These are phyloP conservation scores for Nezara viridula DNA, from an alignment of 2,888 invertebrate species.

Conservation along the genomic window DNA sequence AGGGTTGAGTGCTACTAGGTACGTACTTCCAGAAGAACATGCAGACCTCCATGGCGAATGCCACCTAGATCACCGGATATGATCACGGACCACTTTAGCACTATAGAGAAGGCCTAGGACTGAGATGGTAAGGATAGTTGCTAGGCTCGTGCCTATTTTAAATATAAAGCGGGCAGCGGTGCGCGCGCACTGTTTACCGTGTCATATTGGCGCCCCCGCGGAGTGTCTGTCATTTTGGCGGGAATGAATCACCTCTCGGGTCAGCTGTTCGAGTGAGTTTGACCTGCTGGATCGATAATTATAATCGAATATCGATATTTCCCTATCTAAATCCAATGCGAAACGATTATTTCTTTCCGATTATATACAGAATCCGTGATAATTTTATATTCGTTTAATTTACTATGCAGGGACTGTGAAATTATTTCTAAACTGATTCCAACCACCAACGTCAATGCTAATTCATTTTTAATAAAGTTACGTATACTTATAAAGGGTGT, in stretches of 20 bases:
- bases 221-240: not conserved
- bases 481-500: too few relatives aligned
- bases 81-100: not conserved
- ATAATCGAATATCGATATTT: not conserved
- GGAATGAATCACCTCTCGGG: not conserved
- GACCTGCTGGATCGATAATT: not conserved
- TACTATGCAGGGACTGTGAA: conserved; percentile 6
- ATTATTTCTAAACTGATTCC: conserved; percentile 21
- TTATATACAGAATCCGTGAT: not conserved
- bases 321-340: not conserved
- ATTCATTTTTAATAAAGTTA: not conserved
- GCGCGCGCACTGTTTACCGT: conserved; percentile 42
- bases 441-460: not conserved
- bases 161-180: not conserved
- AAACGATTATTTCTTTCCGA: too few relatives aligned
- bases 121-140: not conserved
- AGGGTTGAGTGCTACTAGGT: not conserved
- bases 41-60: conserved; percentile 1
- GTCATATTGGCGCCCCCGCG: not conserved
- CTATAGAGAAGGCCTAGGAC: conserved; percentile 17
- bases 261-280: not conserved
- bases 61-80: not conserved
- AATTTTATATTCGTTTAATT: not conserved
- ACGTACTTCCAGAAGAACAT: conserved; percentile 44
- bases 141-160: conserved; percentile 1